A percentile compares a stretch with the other conserved stretches of the same genome.
Evolutionary conservation across 1,140 invertebrate genomes (phyloP).

Genomic region (Lepidurus packardi): DNA sequence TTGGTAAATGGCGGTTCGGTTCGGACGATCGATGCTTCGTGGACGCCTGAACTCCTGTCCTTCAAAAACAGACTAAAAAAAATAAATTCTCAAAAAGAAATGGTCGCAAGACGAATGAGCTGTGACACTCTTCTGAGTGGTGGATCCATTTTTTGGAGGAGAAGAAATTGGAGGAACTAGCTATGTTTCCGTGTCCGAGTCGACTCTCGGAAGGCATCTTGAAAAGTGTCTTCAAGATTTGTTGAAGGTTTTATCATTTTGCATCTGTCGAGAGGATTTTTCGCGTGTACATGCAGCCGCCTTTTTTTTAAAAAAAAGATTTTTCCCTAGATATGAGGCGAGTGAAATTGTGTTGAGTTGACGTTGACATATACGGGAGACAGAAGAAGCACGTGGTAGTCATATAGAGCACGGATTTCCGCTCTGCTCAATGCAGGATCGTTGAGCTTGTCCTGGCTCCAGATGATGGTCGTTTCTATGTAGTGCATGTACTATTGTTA

Average conservation of each 20-base stretch:
- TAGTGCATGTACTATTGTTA: background rate
- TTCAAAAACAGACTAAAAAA: no score
- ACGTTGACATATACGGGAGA: slow-evolving; percentile 4
- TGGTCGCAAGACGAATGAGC: no score
- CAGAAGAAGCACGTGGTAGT: background rate
- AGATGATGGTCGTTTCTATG: background rate
- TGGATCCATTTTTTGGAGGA: no score
- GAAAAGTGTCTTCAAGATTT: background rate
- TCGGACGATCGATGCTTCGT: no score
- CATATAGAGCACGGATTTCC: slow-evolving; percentile 21
- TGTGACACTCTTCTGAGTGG: no score
- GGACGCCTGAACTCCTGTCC: no score
- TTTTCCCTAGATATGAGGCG: background rate
- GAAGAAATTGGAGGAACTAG: no score
- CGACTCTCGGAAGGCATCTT: background rate
- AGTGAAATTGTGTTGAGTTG: background rate
- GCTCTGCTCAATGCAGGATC: background rate
- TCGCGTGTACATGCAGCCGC: background rate
- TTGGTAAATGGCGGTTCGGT: no score
- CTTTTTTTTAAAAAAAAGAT: background rate
- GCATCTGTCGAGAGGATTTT: background rate
- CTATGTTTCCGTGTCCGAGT: no score
- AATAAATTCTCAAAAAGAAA: no score
- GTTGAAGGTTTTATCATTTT: background rate
- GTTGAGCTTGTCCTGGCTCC: background rate